phyloP scores from a whole-genome alignment of 2,113 vertebrate species.

The Agelaius phoeniceus region DNA sequence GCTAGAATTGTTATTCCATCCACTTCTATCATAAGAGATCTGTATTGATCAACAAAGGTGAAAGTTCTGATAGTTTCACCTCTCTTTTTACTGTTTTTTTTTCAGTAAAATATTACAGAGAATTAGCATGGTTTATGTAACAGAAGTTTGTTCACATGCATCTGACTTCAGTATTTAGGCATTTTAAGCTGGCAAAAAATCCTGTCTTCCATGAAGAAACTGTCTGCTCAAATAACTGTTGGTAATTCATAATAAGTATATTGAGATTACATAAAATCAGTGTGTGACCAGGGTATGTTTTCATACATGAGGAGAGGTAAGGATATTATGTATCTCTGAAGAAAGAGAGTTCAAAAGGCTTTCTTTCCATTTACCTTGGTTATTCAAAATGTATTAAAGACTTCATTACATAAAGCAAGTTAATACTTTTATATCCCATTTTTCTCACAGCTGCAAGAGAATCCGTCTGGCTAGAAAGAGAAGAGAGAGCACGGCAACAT shows the following conservation, averaged over 20 bases:
- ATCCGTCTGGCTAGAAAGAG: conserved; percentile 86
- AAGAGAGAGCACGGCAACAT: conserved; percentile 87
- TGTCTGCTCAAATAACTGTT: not conserved
- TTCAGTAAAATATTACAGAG: not conserved
- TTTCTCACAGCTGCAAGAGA: conserved; percentile 82
- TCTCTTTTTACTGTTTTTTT: not conserved
- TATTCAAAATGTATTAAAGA: not conserved
- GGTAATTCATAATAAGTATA: not conserved
- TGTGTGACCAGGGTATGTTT: not conserved
- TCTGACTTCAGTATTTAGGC: not conserved
- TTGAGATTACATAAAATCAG: not conserved
- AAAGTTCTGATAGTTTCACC: not conserved
- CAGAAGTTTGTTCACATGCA: not conserved
- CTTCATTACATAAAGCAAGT: not conserved
- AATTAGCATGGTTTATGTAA: not conserved
- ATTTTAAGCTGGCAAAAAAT: not conserved
- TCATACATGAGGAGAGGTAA: not conserved
- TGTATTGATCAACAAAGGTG: not conserved
- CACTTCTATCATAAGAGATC: not conserved
- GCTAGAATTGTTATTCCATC: not conserved
- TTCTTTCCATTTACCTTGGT: not conserved
- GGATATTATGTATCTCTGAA: not conserved
- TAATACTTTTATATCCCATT: not conserved
- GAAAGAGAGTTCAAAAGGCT: not conserved
- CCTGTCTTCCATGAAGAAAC: not conserved